Evolutionary conservation across 2,113 vertebrate species (phyloP), one percentile per base, ranked within the genome.

Genomic region (Cochlearius cochlearius): DNA sequence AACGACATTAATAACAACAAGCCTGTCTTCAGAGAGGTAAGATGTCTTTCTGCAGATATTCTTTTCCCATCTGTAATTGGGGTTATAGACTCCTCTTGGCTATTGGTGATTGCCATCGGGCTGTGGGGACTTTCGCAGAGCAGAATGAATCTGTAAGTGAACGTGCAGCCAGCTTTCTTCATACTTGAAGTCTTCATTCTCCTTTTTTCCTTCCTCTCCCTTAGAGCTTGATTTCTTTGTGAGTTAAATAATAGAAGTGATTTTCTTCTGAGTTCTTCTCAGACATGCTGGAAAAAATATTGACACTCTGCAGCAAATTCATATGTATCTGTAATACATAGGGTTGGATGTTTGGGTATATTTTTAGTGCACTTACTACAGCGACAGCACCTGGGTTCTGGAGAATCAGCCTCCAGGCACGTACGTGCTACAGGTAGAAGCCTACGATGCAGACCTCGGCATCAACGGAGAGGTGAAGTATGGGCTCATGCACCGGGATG

Each of bases 1-100:
- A 99, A 99, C 1, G 99, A 99, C 87, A 75, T 99, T 89, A 99
- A 99, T 97, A 99, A 99, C 97, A 99, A 99, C 97, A 99, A 99
- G 41, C 99, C 99, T 11, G 83, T 99, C 67, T 99, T 99, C 94
- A 96, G 97, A 60, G 97, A 98, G 98, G 99, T 99, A 91, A 93
- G 96, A 15, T 26, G 23, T 56, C 73, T 78, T 79, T 58, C 66
- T 92, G n/a, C 43, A 52, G 49, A 21, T 56, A 26, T 6, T 63
- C 23, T 89, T 74, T 73, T 59, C 74, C 32, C 34, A 29, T 76
- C 41, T 7, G 0, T 60, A 39, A 68, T 0, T 68, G 50, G 23
- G 8, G 6, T 73, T 43, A 34, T 55, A 68, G 38, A 66, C 21
- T 91, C 18, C 62, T 26, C 30, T 43, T 55, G 67, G 67, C n/a